These are phyloP conservation scores for Trididemnum clinides DNA, from an alignment of 23 tunicate species.

Conservation along the genomic window DNA sequence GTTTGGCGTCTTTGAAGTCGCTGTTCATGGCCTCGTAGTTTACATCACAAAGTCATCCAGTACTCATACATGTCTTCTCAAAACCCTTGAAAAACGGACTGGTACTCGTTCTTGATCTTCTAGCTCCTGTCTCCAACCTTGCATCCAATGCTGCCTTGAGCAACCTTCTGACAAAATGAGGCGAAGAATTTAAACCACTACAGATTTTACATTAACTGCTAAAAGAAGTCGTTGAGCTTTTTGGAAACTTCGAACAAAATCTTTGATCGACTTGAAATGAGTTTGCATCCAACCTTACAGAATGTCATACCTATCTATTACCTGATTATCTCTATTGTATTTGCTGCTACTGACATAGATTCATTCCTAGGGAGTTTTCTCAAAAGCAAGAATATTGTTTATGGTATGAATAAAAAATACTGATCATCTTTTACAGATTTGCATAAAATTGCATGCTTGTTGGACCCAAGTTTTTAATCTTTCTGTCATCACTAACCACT, in stretches of 20 bases:
- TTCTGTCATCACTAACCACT: neutral
- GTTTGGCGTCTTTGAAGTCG: slow-evolving; percentile 2
- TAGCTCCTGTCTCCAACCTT: neutral
- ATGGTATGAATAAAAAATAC: slow-evolving; percentile 9
- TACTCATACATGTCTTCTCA: neutral
- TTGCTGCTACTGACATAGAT: neutral
- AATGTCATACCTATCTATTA: slow-evolving; percentile 7
- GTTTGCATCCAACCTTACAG: slow-evolving; percentile 1
- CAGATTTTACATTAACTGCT: neutral
- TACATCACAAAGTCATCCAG: slow-evolving; percentile 6
- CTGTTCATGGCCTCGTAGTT: neutral
- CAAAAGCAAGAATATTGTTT: neutral
- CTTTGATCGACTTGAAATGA: neutral
- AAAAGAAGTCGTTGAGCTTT: neutral
- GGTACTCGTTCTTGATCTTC: slow-evolving; percentile 4
- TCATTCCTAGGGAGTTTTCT: neutral
- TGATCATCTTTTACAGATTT: neutral
- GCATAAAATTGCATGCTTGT: slow-evolving; percentile 9
- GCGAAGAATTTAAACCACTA: neutral
- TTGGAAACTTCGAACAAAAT: neutral
- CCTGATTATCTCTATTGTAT: neutral
- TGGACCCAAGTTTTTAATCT: slow-evolving; percentile 1
- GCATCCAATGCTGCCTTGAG: neutral
- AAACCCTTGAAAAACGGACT: no score
- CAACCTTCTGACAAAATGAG: slow-evolving; percentile 2